Conservation (phyloP, 2,888 invertebrate genomes). For the Pachliopta kotzebuea region DNA sequence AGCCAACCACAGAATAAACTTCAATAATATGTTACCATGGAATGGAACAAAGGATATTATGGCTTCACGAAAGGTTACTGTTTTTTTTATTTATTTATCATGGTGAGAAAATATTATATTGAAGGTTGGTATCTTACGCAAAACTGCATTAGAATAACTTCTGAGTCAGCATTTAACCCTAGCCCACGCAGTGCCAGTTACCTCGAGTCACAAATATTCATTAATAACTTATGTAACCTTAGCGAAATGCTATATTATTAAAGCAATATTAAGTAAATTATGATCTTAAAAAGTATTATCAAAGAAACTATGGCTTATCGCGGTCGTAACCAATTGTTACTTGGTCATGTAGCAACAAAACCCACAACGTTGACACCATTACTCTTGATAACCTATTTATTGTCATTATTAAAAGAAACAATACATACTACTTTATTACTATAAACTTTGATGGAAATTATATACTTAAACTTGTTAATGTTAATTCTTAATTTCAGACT, state of each 20-base stretch:
- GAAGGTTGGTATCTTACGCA: slow-evolving; percentile 38
- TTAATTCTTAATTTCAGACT: too few species aligned
- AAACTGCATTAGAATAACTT: slow-evolving; percentile 39
- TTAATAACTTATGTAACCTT: slow-evolving; percentile 39
- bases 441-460: background rate
- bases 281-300: slow-evolving; percentile 18
- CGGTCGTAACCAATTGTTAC: slow-evolving; percentile 19
- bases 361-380: slow-evolving; percentile 22
- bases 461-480: background rate
- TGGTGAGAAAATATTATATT: slow-evolving; percentile 40
- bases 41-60: too few species aligned
- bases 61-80: background rate
- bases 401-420: background rate
- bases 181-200: slow-evolving; percentile 45
- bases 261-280: slow-evolving; percentile 5
- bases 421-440: background rate
- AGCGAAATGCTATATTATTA: slow-evolving; percentile 34
- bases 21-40: too few species aligned
- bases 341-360: background rate
- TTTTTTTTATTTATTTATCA: background rate
- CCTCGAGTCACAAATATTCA: slow-evolving; percentile 39
- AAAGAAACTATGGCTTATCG: slow-evolving; percentile 15
- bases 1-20: too few species aligned
- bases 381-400: slow-evolving; percentile 21
- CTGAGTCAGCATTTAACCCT: slow-evolving; percentile 44